Evolutionary conservation across 1,140 invertebrate genomes (phyloP).

Genomic region (Drosophila cardini): DNA sequence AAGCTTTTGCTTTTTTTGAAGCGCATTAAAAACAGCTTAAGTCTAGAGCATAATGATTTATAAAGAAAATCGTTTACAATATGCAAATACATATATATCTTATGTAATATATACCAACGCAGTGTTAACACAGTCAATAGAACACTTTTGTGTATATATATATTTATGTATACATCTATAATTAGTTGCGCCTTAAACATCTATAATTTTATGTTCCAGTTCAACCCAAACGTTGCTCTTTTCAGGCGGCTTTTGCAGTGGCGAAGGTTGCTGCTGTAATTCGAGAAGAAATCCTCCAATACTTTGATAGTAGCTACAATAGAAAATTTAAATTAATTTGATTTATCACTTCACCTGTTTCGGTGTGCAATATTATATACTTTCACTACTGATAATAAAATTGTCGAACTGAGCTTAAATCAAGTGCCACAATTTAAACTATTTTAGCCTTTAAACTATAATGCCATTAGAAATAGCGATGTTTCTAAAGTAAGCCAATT

Average conservation of each 20-base stretch:
- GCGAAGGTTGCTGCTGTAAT: constrained; percentile 66
- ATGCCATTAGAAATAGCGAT: background rate
- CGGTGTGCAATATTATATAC: no score
- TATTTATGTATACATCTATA: background rate
- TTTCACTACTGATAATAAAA: background rate
- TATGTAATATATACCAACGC: constrained; percentile 57
- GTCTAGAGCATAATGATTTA: constrained; percentile 42
- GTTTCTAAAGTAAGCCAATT: background rate
- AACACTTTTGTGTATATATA: constrained; percentile 57
- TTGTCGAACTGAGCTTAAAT: background rate
- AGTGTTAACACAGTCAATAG: constrained; percentile 79
- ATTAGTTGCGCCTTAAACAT: constrained; percentile 56
- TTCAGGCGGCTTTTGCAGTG: constrained; percentile 75
- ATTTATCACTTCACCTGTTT: background rate
- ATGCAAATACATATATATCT: constrained; percentile 13
- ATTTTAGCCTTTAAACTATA: background rate
- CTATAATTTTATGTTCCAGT: constrained; percentile 75
- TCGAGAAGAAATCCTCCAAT: constrained; percentile 86
- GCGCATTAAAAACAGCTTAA: constrained; percentile 36
- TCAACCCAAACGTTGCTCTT: constrained; percentile 81
- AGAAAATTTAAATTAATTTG: constrained; percentile 14
- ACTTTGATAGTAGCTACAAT: constrained; percentile 87
- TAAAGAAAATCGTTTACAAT: constrained; percentile 48
- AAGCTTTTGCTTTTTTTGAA: constrained; percentile 27
- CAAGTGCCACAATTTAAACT: no score